These are phyloP conservation scores for Bombus waltoni DNA, from an alignment of 1,140 invertebrate genomes.

Conservation along the genomic window DNA sequence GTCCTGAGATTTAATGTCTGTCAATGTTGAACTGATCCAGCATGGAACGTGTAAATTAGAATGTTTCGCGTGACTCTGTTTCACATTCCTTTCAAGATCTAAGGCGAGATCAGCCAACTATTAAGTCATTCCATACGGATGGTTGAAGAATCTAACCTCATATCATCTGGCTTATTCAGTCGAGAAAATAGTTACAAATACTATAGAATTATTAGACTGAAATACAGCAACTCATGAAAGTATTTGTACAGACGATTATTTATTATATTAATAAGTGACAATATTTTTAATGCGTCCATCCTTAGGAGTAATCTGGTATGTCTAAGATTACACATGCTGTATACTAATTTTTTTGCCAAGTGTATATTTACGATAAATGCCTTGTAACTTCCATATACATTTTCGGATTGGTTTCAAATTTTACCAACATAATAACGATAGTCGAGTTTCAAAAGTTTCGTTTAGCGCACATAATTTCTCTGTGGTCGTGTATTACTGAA, in stretches of 20 bases:
- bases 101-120: not conserved
- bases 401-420: too few relatives aligned
- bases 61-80: not conserved
- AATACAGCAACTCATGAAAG: not conserved
- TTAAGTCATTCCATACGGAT: not conserved
- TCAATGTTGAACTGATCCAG: not conserved
- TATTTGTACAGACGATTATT: not conserved
- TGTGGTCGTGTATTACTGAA: not conserved
- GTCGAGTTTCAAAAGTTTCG: too few relatives aligned
- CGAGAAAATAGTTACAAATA: not conserved
- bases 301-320: too few relatives aligned
- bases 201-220: not conserved
- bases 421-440: too few relatives aligned
- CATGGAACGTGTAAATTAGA: not conserved
- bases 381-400: too few relatives aligned
- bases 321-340: too few relatives aligned
- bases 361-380: too few relatives aligned
- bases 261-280: too few relatives aligned
- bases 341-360: too few relatives aligned
- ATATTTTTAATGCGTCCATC: too few relatives aligned
- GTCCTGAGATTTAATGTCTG: not conserved
- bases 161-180: not conserved
- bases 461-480: too few relatives aligned
- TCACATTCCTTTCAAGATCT: not conserved
- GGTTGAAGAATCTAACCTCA: not conserved